These are phyloP conservation scores for Mixornis gularis DNA, from an alignment of 2,113 vertebrate genomes.

Conservation along the genomic window DNA sequence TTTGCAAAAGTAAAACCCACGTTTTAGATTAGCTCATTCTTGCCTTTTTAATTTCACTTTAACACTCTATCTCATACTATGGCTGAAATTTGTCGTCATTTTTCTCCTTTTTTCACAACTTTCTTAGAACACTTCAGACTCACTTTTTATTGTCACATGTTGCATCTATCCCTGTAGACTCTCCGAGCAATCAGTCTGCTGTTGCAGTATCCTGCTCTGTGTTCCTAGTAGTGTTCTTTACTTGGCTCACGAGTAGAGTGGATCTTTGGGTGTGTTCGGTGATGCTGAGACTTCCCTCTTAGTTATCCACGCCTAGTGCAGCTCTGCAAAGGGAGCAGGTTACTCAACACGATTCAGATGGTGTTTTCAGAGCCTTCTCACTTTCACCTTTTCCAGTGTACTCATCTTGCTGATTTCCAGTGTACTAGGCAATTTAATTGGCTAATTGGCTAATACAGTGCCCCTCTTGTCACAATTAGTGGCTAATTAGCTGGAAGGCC, in stretches of 20 bases:
- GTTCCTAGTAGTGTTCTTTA: slow-evolving; percentile 72
- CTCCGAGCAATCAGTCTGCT: slow-evolving; percentile 63
- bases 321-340: slow-evolving; percentile 63
- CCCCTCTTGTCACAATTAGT: slow-evolving; percentile 55
- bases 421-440: slow-evolving; percentile 61
- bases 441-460: slow-evolving; percentile 53
- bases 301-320: slow-evolving; percentile 17
- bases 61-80: slow-evolving; percentile 75
- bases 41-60: slow-evolving; percentile 81
- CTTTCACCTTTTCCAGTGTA: slow-evolving; percentile 66
- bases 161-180: slow-evolving; percentile 77
- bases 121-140: slow-evolving; percentile 76
- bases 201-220: slow-evolving; percentile 66
- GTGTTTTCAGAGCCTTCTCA: slow-evolving; percentile 64
- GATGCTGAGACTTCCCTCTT: slow-evolving; percentile 61
- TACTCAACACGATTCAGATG: slow-evolving; percentile 21
- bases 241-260: slow-evolving; percentile 62
- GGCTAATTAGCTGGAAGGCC: slow-evolving; percentile 56
- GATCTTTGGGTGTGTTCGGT: slow-evolving; percentile 25
- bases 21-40: slow-evolving; percentile 77
- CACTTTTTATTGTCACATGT: slow-evolving; percentile 78
- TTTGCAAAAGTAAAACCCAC: slow-evolving; percentile 68
- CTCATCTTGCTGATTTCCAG: slow-evolving; percentile 54
- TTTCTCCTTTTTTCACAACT: slow-evolving; percentile 76
- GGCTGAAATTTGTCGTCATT: slow-evolving; percentile 78